Evolutionary conservation across 2,797 vertebrate genomes (phyloP), one percentile per base, ranked within the genome.

Genomic region (Naso thynnoides): DNA sequence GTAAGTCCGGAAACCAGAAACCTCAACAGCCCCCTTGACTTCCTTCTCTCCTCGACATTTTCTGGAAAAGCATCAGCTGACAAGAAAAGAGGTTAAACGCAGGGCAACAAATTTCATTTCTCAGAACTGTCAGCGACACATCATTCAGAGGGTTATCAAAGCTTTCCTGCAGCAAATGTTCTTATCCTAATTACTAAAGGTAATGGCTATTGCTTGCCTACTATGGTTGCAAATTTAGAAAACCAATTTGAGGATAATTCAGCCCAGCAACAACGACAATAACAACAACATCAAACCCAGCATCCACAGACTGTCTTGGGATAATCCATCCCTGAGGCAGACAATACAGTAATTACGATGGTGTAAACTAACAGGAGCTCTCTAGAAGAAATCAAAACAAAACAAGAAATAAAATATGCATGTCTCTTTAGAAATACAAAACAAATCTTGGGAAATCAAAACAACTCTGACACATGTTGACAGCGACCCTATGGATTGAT

Each of bases 1-100:
- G 74, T 55, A 83, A 79, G 70, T 87, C 86, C 90, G 89, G 88
- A 93, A 93, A 91, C 84, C 80, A 89, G 80, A 86, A 89, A 82
- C 84, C 85, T 55, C 81, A 83, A 85, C 69, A 80, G 31, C 73
- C 60, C 79, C 62, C n/a, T 27, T 79, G 77, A 83, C 73, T 68
- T 72, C 60, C 61, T 16, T 73, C 65, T 52, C 19, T 53, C 49
- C 27, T 4, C 62, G 70, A 75, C 48, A 55, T 82, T 76, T 72
- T 77, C 86, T 85, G 82, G 88, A 87, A 93, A 87, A 86, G 89
- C 53, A 77, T 62, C 38, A 66, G 69, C 84, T 89, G 89, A 92
- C 45, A 63, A 84, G 82, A 89, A 79, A 49, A 9, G 24, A 71
- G 88, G 87, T 92, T 86, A 87, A 92, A 86, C 1, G 7, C 60